Evolutionary conservation across 2,797 vertebrate species (phyloP).

Genomic region (Bovichtus diacanthus): DNA sequence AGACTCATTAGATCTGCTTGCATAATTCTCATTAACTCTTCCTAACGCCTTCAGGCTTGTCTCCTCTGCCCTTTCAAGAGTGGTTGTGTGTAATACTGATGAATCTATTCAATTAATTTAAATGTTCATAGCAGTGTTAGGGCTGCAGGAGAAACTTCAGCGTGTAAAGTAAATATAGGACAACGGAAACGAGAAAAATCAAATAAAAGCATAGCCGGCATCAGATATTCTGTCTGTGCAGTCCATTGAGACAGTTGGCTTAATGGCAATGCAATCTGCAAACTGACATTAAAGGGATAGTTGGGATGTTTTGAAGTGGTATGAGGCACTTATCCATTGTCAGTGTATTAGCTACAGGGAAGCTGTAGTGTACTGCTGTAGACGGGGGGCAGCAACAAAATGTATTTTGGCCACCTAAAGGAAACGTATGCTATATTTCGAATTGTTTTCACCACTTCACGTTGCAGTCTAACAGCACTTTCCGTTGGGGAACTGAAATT

Average conservation of each 20-base stretch:
- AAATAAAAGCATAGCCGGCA: background rate
- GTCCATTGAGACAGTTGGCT: background rate
- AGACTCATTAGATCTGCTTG: slow-evolving; percentile 23
- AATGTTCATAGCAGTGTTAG: background rate
- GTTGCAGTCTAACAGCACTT: too few relatives aligned
- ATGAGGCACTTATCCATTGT: too few relatives aligned
- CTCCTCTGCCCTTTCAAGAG: background rate
- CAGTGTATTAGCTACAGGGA: too few relatives aligned
- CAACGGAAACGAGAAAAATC: background rate
- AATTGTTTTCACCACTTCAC: too few relatives aligned
- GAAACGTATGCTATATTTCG: too few relatives aligned
- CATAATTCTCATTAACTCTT: slow-evolving; percentile 35
- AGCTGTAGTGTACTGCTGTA: too few relatives aligned
- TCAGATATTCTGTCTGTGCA: background rate
- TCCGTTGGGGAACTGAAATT: too few relatives aligned
- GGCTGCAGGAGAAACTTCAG: slow-evolving; percentile 1
- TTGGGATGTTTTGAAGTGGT: too few relatives aligned
- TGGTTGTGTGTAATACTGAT: slow-evolving; percentile 13
- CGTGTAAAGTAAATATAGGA: background rate
- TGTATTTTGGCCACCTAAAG: too few relatives aligned
- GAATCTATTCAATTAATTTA: slow-evolving; percentile 5
- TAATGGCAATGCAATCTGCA: background rate
- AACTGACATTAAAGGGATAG: too few relatives aligned
- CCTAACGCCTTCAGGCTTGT: slow-evolving; percentile 3
- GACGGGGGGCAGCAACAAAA: too few relatives aligned